These are phyloP conservation scores for Phytoseiulus persimilis DNA, from an alignment of 2,888 invertebrate species.

Conservation along the genomic window DNA sequence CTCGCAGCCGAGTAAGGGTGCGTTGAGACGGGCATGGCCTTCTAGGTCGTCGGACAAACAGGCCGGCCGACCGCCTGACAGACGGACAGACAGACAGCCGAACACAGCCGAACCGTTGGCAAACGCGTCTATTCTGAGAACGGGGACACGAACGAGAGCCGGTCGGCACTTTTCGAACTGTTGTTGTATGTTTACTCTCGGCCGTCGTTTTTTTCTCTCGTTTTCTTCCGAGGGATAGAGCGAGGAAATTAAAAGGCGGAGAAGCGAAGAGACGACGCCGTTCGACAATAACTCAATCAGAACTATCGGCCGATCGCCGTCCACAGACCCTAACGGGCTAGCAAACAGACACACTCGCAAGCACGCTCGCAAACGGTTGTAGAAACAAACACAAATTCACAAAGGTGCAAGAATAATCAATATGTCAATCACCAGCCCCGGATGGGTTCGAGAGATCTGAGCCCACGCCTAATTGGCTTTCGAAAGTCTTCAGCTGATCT, in stretches of 20 bases:
- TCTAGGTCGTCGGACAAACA: background rate
- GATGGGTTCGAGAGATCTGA: background rate
- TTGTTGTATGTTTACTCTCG: slow-evolving; percentile 5
- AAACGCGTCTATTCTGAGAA: background rate
- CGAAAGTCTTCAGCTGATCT: background rate
- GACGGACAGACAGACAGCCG: background rate
- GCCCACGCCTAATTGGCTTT: background rate
- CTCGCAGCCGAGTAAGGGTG: background rate
- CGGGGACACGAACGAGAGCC: background rate
- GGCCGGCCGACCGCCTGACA: background rate
- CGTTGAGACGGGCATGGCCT: background rate
- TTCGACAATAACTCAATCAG: background rate
- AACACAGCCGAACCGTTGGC: background rate
- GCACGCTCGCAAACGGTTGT: background rate
- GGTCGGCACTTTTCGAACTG: background rate
- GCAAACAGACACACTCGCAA: background rate
- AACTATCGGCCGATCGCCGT: background rate
- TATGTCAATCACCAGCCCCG: background rate
- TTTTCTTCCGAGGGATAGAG: background rate
- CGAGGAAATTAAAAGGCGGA: background rate
- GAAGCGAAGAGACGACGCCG: background rate
- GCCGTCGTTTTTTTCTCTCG: background rate
- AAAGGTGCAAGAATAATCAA: background rate
- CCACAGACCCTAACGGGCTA: background rate
- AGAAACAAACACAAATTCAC: background rate